A percentile compares a stretch with the other conserved stretches of the same genome.
These are phyloP conservation scores for Acanthococcus lagerstroemiae DNA, from an alignment of 2,888 invertebrate species.

Conservation along the genomic window DNA sequence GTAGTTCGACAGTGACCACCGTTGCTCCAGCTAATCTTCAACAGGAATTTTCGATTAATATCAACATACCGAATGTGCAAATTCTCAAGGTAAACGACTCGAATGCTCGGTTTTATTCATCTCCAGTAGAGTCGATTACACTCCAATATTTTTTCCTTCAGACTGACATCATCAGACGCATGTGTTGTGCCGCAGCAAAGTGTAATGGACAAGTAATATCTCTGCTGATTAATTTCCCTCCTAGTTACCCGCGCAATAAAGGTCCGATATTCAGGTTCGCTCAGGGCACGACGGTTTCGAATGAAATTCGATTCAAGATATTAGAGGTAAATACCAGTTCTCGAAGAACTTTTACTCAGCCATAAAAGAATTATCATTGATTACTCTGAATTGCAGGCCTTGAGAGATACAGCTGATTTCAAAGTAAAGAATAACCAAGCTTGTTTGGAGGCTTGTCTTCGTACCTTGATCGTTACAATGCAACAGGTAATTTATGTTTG, in stretches of 20 bases:
- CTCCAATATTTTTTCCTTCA: conserved; percentile 13
- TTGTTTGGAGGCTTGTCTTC: conserved; percentile 76
- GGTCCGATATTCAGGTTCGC: conserved; percentile 57
- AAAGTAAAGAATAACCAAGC: conserved; percentile 74
- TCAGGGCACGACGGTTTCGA: conserved; percentile 58
- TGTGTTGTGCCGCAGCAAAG: conserved; percentile 50
- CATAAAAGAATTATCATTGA: too few species aligned
- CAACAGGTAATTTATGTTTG: conserved; percentile 47
- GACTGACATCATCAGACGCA: conserved; percentile 50
- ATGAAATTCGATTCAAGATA: conserved; percentile 58
- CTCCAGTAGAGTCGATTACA: too few species aligned
- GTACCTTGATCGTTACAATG: conserved; percentile 56
- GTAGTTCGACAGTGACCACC: not conserved
- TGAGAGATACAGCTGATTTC: conserved; percentile 69
- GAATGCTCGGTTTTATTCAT: not conserved
- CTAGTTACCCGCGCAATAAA: conserved; percentile 60
- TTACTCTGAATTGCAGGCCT: conserved; percentile 41
- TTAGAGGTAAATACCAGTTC: conserved; percentile 63
- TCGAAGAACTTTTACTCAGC: too few species aligned
- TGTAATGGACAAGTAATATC: conserved; percentile 48
- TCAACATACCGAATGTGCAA: conserved; percentile 62
- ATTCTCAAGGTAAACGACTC: conserved; percentile 41
- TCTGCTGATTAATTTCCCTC: conserved; percentile 59
- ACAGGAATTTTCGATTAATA: conserved; percentile 67
- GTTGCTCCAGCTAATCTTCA: conserved; percentile 46